A percentile compares a stretch with the other conserved stretches of the same genome.
These are phyloP conservation scores for Drosophila testacea DNA, from an alignment of 2,888 invertebrate genomes.

Conservation along the genomic window DNA sequence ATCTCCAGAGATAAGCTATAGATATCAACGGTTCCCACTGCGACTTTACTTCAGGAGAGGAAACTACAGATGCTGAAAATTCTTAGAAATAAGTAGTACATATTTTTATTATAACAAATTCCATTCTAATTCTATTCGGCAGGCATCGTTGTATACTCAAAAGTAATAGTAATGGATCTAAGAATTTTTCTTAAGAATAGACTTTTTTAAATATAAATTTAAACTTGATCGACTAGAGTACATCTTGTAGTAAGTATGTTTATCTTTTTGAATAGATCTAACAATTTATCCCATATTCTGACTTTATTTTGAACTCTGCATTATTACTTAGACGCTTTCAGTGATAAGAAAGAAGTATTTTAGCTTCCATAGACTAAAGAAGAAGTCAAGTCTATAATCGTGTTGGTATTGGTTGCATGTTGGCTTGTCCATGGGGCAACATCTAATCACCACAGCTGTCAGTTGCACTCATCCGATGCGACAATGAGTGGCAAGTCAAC, in stretches of 20 bases:
- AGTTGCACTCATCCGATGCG: slow-evolving; percentile 43
- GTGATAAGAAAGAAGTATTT: background rate
- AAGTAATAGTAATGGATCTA: no score
- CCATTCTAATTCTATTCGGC: no score
- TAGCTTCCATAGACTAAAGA: background rate
- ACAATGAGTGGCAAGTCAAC: slow-evolving; percentile 46
- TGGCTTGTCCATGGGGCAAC: slow-evolving; percentile 9
- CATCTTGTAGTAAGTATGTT: no score
- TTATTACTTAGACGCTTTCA: background rate
- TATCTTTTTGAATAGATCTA: no score
- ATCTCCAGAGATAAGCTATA: slow-evolving; percentile 11
- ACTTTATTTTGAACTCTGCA: background rate
- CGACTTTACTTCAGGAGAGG: background rate
- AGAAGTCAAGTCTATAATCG: background rate
- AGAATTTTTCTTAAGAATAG: no score
- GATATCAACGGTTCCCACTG: background rate
- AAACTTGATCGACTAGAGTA: no score
- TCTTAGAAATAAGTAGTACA: no score
- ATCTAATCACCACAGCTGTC: slow-evolving; percentile 50
- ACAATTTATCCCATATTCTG: no score
- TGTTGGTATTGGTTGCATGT: slow-evolving; percentile 10
- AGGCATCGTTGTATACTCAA: no score
- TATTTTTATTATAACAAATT: no score
- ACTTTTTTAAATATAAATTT: no score
- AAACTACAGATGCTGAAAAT: background rate